Conservation (phyloP, 2,113 vertebrate genomes). For the Gambusia holbrooki region DNA sequence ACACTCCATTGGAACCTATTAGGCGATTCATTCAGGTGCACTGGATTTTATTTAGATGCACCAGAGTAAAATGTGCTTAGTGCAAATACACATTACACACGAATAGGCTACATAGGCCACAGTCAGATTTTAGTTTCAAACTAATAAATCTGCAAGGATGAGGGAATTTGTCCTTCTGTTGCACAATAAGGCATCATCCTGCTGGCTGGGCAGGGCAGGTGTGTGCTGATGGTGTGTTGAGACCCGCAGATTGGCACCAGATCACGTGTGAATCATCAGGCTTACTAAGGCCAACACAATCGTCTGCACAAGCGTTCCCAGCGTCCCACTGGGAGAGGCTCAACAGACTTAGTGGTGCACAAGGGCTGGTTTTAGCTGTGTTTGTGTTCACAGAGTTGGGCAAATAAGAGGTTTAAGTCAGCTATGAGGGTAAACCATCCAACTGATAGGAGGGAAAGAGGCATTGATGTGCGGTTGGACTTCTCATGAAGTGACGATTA, state of each 20-base stretch:
- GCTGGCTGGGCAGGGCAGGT: constrained; percentile 17
- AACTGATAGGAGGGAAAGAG: constrained; percentile 22
- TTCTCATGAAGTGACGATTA: constrained; percentile 25
- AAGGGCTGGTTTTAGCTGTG: constrained; percentile 34
- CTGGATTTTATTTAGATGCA: too few relatives aligned
- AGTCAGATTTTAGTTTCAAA: constrained; percentile 3
- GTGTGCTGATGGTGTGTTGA: constrained; percentile 39
- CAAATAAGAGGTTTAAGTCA: constrained; percentile 52
- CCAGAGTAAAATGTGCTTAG: too few relatives aligned
- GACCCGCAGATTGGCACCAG: constrained; percentile 50
- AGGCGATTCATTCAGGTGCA: too few relatives aligned
- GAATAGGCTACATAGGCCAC: too few relatives aligned
- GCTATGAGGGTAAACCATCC: constrained; percentile 22
- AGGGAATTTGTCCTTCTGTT: constrained; percentile 11
- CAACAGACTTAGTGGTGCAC: constrained; percentile 19
- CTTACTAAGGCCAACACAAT: constrained; percentile 41
- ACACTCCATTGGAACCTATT: too few relatives aligned
- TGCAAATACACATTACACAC: too few relatives aligned
- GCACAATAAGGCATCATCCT: constrained; percentile 32
- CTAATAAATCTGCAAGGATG: constrained; percentile 9
- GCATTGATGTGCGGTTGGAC: constrained; percentile 18
- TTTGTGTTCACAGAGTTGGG: constrained; percentile 37
- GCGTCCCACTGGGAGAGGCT: constrained; percentile 53
- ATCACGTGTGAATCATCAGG: constrained; percentile 58
- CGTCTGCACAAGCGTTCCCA: constrained; percentile 58